Evolutionary conservation across 2,113 vertebrate genomes (phyloP).

Genomic region (Melozone crissalis): DNA sequence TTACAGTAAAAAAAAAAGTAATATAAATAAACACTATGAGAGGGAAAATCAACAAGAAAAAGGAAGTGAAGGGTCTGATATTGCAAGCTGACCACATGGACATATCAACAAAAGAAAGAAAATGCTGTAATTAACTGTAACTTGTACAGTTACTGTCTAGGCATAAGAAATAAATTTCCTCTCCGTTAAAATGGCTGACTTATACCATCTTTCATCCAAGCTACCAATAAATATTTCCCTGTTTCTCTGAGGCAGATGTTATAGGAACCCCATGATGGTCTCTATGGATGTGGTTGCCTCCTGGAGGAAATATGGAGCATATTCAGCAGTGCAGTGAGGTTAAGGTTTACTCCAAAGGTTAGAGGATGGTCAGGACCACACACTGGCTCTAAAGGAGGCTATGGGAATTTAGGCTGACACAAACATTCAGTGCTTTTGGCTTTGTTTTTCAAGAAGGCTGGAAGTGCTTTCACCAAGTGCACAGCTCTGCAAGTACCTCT

Average conservation of each 20-base stretch:
- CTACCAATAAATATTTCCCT: background rate
- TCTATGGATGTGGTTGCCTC: accelerated
- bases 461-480: background rate
- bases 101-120: background rate
- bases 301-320: accelerated
- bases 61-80: background rate
- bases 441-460: background rate
- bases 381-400: background rate
- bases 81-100: background rate
- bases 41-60: background rate
- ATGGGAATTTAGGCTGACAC: background rate
- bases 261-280: background rate
- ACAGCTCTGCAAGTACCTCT: accelerated
- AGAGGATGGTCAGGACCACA: background rate
- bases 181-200: background rate
- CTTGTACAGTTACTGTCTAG: background rate
- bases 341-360: background rate
- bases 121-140: background rate
- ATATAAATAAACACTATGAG: background rate
- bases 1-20: background rate
- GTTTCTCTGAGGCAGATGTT: background rate
- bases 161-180: background rate
- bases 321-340: background rate
- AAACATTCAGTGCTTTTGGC: background rate
- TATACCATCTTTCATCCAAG: background rate